Evolutionary conservation across 2,113 vertebrate species (phyloP).

Genomic region (Rhea pennata): DNA sequence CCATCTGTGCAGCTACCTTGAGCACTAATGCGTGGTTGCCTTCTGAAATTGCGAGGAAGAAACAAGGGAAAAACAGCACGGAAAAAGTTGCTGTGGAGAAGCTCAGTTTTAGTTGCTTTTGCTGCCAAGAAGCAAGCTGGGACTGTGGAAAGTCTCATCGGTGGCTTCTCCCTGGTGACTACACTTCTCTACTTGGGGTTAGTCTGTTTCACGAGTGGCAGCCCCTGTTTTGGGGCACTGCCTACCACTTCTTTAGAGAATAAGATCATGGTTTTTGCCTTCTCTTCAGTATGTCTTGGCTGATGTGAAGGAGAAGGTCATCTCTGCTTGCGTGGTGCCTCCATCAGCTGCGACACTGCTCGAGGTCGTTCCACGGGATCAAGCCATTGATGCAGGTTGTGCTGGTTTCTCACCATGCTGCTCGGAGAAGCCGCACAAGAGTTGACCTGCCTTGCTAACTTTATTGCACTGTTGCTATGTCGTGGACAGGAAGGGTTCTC

Average conservation of each 20-base stretch:
- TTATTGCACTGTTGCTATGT: accelerated
- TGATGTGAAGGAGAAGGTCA: background rate
- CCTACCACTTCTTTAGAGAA: background rate
- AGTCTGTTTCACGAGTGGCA: background rate
- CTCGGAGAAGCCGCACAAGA: background rate
- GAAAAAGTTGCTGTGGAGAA: background rate
- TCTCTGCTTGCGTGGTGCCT: background rate
- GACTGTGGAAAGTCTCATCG: accelerated
- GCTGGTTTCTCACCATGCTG: background rate
- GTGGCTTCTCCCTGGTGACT: background rate
- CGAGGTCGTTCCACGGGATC: background rate
- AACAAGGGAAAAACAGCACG: background rate
- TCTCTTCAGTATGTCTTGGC: background rate
- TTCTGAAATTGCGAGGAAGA: background rate
- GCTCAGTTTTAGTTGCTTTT: background rate
- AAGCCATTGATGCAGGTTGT: background rate
- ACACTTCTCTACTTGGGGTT: background rate
- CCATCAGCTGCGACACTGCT: background rate
- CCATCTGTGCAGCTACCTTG: background rate
- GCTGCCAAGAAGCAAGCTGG: background rate
- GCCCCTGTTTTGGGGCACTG: background rate
- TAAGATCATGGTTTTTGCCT: background rate
- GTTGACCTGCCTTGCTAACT: background rate
- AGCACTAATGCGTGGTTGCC: background rate
- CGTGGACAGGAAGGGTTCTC: background rate